These are phyloP conservation scores for Micronycteris hirsuta DNA, from an alignment of 2,113 vertebrate species.

Conservation along the genomic window DNA sequence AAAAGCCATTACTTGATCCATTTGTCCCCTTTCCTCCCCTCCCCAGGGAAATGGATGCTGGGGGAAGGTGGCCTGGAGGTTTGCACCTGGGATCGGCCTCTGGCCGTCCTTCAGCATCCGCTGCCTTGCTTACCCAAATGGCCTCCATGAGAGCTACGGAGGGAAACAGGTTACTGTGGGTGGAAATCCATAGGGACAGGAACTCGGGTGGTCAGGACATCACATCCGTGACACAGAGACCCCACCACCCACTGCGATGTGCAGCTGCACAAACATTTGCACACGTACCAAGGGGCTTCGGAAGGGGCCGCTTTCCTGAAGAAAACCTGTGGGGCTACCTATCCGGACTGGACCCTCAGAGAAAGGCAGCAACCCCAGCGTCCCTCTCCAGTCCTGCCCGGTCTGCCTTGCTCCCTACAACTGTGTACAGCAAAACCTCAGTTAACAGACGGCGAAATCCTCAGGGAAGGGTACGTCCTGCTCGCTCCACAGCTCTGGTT, in stretches of 20 bases:
- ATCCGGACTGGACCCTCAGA: conserved; percentile 10
- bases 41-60: conserved; percentile 27
- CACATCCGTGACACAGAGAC: not conserved
- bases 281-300: not conserved
- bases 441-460: conserved; percentile 17
- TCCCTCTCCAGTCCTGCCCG: not conserved
- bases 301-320: not conserved
- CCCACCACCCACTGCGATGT: not conserved
- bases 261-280: conserved; percentile 34
- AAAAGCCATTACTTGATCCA: conserved; percentile 61
- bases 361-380: not conserved
- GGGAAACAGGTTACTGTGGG: not conserved
- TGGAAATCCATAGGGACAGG: not conserved
- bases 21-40: not conserved
- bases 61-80: conserved; percentile 8
- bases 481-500: conserved; percentile 13
- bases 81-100: conserved; percentile 38
- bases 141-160: not conserved
- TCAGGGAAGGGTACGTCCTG: conserved; percentile 49
- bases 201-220: not conserved
- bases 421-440: conserved; percentile 27
- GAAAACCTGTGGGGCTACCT: not conserved
- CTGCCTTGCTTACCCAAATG: conserved; percentile 23
- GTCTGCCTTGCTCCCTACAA: conserved; percentile 12
- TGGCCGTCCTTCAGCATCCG: conserved; percentile 23